Evolutionary conservation across 2,797 vertebrate species (phyloP).

Genomic region (Dipus sagitta): DNA sequence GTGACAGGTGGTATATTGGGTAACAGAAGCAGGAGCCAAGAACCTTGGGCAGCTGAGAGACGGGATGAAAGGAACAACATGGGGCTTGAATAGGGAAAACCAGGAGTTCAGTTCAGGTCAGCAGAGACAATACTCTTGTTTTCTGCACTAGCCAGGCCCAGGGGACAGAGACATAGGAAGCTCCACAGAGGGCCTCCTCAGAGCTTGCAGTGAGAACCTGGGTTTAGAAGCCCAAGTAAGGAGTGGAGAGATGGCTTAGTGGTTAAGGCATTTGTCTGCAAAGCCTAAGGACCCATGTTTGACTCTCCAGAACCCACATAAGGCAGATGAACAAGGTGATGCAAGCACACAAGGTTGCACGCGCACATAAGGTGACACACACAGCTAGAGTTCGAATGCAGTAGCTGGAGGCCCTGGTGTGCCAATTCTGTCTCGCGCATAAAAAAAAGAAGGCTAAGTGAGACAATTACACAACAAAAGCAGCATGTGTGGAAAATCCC

Average conservation of each 20-base stretch:
- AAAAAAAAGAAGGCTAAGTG: not conserved
- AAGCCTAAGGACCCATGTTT: too few species aligned
- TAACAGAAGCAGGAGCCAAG: constrained; percentile 73
- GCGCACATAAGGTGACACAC: too few species aligned
- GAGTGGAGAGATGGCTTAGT: too few species aligned
- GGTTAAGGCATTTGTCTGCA: too few species aligned
- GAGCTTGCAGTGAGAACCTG: not conserved
- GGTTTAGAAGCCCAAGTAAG: not conserved
- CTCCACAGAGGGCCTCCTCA: not conserved
- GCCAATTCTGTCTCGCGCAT: too few species aligned
- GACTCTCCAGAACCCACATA: too few species aligned
- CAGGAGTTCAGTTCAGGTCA: constrained; percentile 77
- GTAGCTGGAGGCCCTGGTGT: too few species aligned
- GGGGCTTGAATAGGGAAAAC: constrained; percentile 65
- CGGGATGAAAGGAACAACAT: constrained; percentile 32
- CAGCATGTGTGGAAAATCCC: not conserved
- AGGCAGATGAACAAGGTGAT: too few species aligned
- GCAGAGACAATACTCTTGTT: not conserved
- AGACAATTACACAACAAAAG: constrained; percentile 31
- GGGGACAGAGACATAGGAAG: not conserved
- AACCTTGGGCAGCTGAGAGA: constrained; percentile 52
- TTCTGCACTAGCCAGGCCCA: not conserved
- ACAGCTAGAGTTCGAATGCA: too few species aligned
- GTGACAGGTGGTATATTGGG: constrained; percentile 75
- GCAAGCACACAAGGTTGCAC: too few species aligned